These are phyloP conservation scores for Babyrousa celebensis DNA, from an alignment of 2,797 vertebrate genomes.

Conservation along the genomic window DNA sequence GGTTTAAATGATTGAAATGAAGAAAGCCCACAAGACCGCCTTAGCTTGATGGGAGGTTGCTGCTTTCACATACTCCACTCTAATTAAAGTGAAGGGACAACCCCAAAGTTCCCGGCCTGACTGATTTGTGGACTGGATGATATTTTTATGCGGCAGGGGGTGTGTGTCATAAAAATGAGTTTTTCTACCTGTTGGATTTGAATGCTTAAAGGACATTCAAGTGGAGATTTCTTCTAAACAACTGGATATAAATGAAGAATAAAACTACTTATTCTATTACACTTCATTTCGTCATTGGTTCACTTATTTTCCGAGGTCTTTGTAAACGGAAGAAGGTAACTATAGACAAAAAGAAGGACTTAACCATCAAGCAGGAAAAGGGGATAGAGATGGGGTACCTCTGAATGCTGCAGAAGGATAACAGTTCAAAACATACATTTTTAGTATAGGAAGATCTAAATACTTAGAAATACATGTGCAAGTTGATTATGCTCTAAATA, in stretches of 20 bases:
- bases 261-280: neutral
- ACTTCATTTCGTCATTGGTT: neutral
- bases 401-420: neutral
- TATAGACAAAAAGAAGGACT: slow-evolving; percentile 14
- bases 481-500: neutral
- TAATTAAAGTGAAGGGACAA: slow-evolving; percentile 33
- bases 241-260: neutral
- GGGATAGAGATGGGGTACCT: neutral
- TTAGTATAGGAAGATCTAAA: neutral
- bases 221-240: neutral
- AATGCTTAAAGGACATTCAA: slow-evolving; percentile 12
- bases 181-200: slow-evolving; percentile 43
- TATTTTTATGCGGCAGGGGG: neutral
- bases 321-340: neutral
- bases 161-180: neutral
- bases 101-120: neutral
- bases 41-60: slow-evolving; percentile 17
- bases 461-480: neutral
- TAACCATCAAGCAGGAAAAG: neutral
- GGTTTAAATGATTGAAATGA: slow-evolving; percentile 75
- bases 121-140: neutral
- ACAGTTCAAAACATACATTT: neutral
- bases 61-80: slow-evolving; percentile 13
- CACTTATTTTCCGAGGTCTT: slow-evolving; percentile 29
- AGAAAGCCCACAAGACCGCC: slow-evolving; percentile 41